Evolutionary conservation across 2,888 invertebrate genomes (phyloP).

Genomic region (Gerris lacustris): DNA sequence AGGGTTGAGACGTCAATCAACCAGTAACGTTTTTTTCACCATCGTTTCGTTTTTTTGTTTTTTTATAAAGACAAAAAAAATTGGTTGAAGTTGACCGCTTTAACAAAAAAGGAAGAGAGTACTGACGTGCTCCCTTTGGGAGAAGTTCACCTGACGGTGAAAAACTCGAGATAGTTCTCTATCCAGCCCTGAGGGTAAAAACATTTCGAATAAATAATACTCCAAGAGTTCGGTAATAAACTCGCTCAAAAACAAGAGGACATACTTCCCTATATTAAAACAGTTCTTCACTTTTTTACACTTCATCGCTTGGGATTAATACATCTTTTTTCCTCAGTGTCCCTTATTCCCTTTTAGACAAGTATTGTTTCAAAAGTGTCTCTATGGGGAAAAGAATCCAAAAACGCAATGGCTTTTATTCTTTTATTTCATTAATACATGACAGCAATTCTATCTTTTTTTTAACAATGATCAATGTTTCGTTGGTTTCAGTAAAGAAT

Average conservation of each 20-base stretch:
- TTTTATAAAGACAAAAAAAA: not conserved
- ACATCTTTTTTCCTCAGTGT: not conserved
- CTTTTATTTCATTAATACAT: no score
- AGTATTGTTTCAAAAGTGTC: not conserved
- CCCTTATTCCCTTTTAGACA: not conserved
- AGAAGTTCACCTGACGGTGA: not conserved
- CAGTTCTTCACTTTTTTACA: not conserved
- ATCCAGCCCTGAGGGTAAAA: not conserved
- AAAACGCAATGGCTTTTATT: not conserved
- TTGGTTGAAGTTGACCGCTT: not conserved
- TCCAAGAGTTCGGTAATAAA: constrained; percentile 1
- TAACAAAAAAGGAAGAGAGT: not conserved
- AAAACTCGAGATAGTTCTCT: not conserved
- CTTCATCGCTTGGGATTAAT: constrained; percentile 3
- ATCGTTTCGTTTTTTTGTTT: not conserved
- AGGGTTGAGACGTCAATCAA: constrained; percentile 3
- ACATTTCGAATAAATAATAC: not conserved
- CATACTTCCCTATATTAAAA: not conserved
- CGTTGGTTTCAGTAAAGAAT: no score
- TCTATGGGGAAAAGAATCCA: not conserved
- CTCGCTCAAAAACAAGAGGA: not conserved
- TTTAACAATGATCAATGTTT: no score
- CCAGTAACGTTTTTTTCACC: not conserved
- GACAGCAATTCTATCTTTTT: no score
- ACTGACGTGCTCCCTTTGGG: not conserved